phyloP scores from a whole-genome alignment of 2,113 vertebrate genomes.

The Phyllostomus hastatus region DNA sequence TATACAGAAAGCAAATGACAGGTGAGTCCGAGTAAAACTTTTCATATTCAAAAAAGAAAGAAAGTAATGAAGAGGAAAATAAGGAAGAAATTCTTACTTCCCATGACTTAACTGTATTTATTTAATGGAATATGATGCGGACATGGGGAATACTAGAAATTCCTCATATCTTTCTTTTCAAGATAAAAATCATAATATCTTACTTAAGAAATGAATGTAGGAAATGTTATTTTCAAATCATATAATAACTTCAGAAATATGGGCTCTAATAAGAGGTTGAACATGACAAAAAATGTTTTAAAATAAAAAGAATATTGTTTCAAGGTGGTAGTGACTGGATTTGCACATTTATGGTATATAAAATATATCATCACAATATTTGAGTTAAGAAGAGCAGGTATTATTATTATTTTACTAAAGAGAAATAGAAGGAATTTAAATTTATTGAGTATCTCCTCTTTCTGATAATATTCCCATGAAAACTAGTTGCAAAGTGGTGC shows the following conservation, averaged over 20 bases:
- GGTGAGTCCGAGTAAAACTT: background rate
- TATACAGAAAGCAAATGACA: constrained; percentile 37
- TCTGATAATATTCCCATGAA: background rate
- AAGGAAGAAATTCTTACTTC: background rate
- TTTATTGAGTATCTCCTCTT: background rate
- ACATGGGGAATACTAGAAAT: background rate
- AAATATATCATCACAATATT: background rate
- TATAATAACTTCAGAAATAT: background rate
- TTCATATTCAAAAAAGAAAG: constrained; percentile 20
- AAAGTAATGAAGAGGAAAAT: background rate
- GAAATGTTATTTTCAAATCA: background rate
- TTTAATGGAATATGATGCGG: background rate
- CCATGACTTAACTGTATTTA: background rate
- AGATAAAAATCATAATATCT: background rate
- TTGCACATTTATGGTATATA: background rate
- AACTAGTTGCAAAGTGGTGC: background rate
- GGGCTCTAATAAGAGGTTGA: background rate
- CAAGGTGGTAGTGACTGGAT: background rate
- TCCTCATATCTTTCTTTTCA: background rate
- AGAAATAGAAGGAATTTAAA: background rate
- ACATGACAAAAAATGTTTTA: background rate
- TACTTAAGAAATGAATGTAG: background rate
- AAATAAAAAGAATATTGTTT: background rate
- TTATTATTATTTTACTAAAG: background rate
- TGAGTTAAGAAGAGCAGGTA: background rate